These are phyloP conservation scores for Daktulosphaira vitifoliae DNA, from an alignment of 1,140 invertebrate genomes.

Conservation along the genomic window DNA sequence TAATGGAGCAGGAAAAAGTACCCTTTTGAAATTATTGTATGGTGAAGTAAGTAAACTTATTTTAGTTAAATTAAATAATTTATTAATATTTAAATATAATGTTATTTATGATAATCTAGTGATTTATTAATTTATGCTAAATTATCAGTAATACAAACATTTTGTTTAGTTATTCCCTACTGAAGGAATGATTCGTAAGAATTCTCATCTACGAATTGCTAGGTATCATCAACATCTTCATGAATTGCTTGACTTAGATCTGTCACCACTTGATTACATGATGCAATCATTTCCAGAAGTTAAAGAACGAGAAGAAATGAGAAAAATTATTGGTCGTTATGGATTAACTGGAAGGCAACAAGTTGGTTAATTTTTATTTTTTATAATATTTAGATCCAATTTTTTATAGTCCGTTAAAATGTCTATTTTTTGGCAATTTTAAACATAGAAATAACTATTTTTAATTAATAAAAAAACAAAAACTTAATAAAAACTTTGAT, in stretches of 20 bases:
- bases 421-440: too few species aligned
- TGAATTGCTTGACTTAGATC: conserved; percentile 88
- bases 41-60: conserved; percentile 63
- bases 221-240: conserved; percentile 98
- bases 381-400: too few species aligned
- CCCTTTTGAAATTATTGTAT: conserved; percentile 88
- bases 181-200: conserved; percentile 94
- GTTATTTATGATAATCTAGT: background rate
- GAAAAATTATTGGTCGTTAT: conserved; percentile 97
- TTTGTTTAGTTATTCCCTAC: conserved; percentile 71
- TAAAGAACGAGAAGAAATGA: conserved; percentile 97
- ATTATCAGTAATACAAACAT: background rate
- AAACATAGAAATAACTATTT: too few species aligned
- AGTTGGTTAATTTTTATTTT: conserved; percentile 50
- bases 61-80: conserved; percentile 1
- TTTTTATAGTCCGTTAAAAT: too few species aligned
- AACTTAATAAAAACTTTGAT: too few species aligned
- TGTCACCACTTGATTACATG: conserved; percentile 97
- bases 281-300: conserved; percentile 93
- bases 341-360: conserved; percentile 94
- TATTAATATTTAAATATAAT: background rate
- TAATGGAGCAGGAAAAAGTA: conserved; percentile 98
- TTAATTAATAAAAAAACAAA: too few species aligned
- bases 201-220: conserved; percentile 94
- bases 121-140: background rate